Evolutionary conservation across 2,888 invertebrate species (phyloP).

Genomic region (Napeogenes sylphis): DNA sequence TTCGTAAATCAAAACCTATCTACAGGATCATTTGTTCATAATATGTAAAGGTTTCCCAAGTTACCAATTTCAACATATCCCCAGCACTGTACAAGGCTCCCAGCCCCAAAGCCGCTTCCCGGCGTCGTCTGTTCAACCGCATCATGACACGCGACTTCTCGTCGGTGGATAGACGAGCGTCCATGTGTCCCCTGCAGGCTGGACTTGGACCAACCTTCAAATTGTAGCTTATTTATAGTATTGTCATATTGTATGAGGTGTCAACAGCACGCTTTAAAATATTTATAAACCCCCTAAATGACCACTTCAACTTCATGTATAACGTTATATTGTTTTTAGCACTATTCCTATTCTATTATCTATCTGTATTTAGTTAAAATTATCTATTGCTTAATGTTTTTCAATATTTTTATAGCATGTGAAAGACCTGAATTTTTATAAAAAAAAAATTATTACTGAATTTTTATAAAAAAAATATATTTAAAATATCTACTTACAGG

Average conservation of each 20-base stretch:
- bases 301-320: no score
- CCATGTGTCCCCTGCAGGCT: conserved; percentile 52
- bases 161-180: conserved; percentile 41
- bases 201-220: conserved; percentile 50
- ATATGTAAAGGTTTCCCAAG: not conserved
- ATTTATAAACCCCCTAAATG: no score
- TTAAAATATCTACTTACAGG: conserved; percentile 43
- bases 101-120: conserved; percentile 53
- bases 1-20: no score
- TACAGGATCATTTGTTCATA: no score
- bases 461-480: not conserved
- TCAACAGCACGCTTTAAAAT: no score
- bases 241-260: no score
- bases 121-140: conserved; percentile 57
- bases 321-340: no score
- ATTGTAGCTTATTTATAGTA: no score
- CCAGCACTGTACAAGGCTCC: conserved; percentile 52
- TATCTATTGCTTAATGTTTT: no score
- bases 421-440: not conserved
- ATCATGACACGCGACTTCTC: conserved; percentile 52
- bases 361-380: no score
- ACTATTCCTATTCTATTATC: no score
- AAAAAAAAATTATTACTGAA: not conserved
- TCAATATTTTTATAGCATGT: no score
- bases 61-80: conserved; percentile 66